Evolutionary conservation across 2,113 vertebrate genomes (phyloP).

Genomic region (Myrmecobius fasciatus): DNA sequence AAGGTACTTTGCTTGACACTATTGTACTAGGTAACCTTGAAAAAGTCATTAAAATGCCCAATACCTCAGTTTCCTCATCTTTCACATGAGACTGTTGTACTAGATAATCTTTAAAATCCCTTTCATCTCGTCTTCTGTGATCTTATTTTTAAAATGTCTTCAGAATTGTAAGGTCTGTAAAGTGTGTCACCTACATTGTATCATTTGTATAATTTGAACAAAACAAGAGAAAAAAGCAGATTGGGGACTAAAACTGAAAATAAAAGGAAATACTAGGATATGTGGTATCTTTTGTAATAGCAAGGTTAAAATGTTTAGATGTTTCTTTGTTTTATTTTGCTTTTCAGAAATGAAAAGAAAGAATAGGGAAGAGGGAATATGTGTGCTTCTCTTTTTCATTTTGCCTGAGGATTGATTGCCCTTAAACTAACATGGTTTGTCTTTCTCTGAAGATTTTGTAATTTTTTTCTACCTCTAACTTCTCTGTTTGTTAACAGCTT

Average conservation of each 20-base stretch:
- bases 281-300: not conserved
- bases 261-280: not conserved
- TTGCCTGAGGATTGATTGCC: constrained; percentile 32
- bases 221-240: not conserved
- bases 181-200: not conserved
- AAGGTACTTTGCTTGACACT: not conserved
- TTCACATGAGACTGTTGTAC: not conserved
- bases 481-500: constrained; percentile 46
- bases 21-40: not conserved
- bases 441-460: constrained; percentile 38
- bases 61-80: not conserved
- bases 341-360: constrained; percentile 4
- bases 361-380: constrained; percentile 30
- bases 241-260: not conserved
- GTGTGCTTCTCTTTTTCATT: constrained; percentile 44
- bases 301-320: not conserved
- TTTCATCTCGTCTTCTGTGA: not conserved
- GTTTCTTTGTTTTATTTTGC: not conserved
- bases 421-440: constrained; percentile 43
- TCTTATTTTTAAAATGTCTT: not conserved
- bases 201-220: constrained; percentile 1
- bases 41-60: not conserved
- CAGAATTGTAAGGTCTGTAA: not conserved
- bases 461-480: constrained; percentile 40
- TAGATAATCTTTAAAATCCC: not conserved